Conservation (phyloP, 92 coral and sea anemone species). For the Epizoanthus illoricatus region DNA sequence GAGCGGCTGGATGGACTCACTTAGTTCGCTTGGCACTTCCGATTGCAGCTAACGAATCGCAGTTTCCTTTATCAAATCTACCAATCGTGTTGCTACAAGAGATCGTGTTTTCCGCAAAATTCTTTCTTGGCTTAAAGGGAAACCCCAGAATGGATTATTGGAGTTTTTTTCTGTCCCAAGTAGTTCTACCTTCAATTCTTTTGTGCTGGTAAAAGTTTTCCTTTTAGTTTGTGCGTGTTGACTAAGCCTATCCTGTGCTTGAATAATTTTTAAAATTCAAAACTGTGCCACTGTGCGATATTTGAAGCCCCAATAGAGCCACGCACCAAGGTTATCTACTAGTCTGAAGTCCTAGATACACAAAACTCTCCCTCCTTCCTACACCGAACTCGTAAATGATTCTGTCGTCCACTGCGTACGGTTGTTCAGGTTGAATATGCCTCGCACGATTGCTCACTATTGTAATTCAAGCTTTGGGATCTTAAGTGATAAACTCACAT, state of each 20-base stretch:
- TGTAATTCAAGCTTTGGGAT: constrained; percentile 86
- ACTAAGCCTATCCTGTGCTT: background rate
- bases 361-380: constrained; percentile 12
- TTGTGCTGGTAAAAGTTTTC: background rate
- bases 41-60: constrained; percentile 82
- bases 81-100: constrained; percentile 71
- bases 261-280: constrained; percentile 16
- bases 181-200: constrained; percentile 9
- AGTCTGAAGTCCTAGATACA: background rate
- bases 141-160: constrained; percentile 2
- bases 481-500: constrained; percentile 81
- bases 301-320: too few relatives aligned
- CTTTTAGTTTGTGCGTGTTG: constrained; percentile 2
- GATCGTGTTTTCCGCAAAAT: constrained; percentile 76
- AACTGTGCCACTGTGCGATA: background rate
- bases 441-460: constrained; percentile 79
- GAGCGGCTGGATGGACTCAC: constrained; percentile 59
- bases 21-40: constrained; percentile 95
- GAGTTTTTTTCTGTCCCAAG: background rate
- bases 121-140: constrained; percentile 52
- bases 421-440: constrained; percentile 78
- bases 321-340: too few relatives aligned
- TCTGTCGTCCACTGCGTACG: constrained; percentile 50
- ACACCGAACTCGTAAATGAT: too few relatives aligned
- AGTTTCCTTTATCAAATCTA: constrained; percentile 74